phyloP scores from a whole-genome alignment of 2,113 vertebrate species.

The Mystacornis crossleyi region DNA sequence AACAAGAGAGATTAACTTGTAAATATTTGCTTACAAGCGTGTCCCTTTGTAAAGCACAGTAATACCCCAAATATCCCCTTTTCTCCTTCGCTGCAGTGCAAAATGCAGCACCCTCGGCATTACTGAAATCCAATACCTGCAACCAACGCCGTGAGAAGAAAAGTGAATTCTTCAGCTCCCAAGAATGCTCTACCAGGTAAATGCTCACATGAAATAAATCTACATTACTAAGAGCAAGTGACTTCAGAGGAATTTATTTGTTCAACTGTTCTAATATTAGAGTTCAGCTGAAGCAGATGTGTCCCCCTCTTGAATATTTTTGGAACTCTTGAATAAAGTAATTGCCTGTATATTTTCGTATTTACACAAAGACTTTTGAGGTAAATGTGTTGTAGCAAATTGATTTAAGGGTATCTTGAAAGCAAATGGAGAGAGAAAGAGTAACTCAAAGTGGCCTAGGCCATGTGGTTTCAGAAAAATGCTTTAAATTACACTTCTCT shows the following conservation, averaged over 20 bases:
- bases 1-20: neutral
- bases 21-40: conserved; percentile 12
- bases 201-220: neutral
- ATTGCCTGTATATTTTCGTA: neutral
- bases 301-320: neutral
- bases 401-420: neutral
- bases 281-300: neutral
- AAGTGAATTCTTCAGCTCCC: neutral
- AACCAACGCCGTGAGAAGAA: neutral
- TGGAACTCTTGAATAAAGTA: neutral
- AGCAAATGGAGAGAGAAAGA: neutral
- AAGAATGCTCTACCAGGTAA: neutral
- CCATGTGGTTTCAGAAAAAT: neutral
- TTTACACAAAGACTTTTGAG: neutral
- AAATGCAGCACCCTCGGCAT: neutral
- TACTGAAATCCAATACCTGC: neutral
- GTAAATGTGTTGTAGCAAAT: neutral
- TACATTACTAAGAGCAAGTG: neutral
- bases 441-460: neutral
- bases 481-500: neutral
- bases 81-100: neutral
- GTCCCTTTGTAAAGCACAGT: neutral
- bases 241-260: neutral
- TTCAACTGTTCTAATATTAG: neutral
- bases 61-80: neutral